Evolutionary conservation across 1,140 invertebrate species (phyloP).

Genomic region (Bombus waltoni): DNA sequence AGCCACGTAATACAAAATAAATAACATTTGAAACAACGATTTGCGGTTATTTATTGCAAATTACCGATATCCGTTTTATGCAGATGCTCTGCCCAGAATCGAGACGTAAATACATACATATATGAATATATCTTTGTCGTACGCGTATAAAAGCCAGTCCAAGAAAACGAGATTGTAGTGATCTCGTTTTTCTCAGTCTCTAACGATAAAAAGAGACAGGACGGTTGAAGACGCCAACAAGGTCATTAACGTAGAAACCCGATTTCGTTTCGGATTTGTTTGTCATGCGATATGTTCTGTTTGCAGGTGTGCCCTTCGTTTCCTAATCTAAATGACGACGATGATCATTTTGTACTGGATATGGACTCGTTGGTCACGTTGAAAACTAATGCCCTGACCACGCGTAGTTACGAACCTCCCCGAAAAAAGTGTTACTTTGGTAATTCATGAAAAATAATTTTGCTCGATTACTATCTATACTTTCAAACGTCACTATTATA

Average conservation of each 20-base stretch:
- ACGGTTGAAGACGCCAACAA: slow-evolving; percentile 4
- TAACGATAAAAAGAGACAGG: background rate
- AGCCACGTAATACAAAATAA: background rate
- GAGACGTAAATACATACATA: slow-evolving; percentile 13
- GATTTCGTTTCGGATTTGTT: slow-evolving; percentile 34
- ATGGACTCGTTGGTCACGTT: slow-evolving; percentile 74
- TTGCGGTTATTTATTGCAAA: slow-evolving; percentile 2
- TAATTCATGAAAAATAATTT: slow-evolving; percentile 55
- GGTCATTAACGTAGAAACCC: slow-evolving; percentile 17
- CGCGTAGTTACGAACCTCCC: slow-evolving; percentile 62
- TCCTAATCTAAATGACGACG: slow-evolving; percentile 60
- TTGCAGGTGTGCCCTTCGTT: slow-evolving; percentile 60
- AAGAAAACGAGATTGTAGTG: background rate
- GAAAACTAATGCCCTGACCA: slow-evolving; percentile 59
- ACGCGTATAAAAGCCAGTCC: background rate
- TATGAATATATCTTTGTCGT: background rate
- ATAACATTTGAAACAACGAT: background rate
- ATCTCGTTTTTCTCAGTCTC: slow-evolving; percentile 13
- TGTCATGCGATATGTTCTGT: slow-evolving; percentile 43
- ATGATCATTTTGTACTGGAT: slow-evolving; percentile 75
- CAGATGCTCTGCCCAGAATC: background rate
- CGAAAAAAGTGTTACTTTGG: slow-evolving; percentile 76
- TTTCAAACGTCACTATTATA: background rate
- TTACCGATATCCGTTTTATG: background rate
- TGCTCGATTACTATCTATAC: background rate